Percentiles rank a stretch among this genome's conserved stretches.
Evolutionary conservation across 2,113 vertebrate species (phyloP).

Genomic region (Caloenas nicobarica): DNA sequence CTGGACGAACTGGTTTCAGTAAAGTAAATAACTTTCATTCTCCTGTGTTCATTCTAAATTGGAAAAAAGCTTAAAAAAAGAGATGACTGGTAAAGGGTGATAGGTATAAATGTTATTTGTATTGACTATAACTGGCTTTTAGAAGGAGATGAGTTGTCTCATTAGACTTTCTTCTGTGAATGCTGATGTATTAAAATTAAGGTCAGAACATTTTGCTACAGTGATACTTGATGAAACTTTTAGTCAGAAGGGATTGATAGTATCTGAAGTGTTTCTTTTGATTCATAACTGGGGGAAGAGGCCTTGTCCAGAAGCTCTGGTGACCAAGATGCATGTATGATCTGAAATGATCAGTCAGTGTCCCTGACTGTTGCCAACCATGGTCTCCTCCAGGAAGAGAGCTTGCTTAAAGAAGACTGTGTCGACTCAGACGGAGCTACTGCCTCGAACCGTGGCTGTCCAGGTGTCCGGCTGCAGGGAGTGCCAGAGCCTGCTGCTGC

Average conservation of each 20-base stretch:
- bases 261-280: neutral
- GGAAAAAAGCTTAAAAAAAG: neutral
- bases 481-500: no score
- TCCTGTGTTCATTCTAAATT: neutral
- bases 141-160: neutral
- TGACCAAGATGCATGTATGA: accelerated
- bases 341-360: no score
- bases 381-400: no score
- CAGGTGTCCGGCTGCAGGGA: no score
- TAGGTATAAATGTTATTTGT: neutral
- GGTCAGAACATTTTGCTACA: neutral
- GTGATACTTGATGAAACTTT: neutral
- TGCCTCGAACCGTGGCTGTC: no score
- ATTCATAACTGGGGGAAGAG: neutral
- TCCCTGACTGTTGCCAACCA: no score
- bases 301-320: neutral
- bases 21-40: neutral
- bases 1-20: neutral
- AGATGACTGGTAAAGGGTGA: neutral
- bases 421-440: no score
- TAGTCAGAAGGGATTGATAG: neutral
- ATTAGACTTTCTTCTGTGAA: neutral
- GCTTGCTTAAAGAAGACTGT: no score
- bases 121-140: neutral
- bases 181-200: neutral